A percentile compares a stretch with the other conserved stretches of the same genome.
phyloP scores from a whole-genome alignment of 2,888 invertebrate genomes.

The Seira ritae region DNA sequence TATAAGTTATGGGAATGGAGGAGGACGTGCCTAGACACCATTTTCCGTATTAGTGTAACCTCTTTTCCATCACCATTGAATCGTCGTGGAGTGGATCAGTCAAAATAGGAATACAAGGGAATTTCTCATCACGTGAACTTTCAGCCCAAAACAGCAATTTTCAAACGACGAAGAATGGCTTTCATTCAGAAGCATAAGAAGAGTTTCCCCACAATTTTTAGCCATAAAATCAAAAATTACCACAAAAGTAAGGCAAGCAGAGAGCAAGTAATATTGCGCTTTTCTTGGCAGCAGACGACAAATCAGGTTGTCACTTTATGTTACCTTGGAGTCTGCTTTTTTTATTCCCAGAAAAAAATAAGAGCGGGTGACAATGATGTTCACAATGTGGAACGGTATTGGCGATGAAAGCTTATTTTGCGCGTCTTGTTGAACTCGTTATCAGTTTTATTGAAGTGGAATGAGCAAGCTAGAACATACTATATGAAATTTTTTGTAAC shows the following conservation, averaged over 20 bases:
- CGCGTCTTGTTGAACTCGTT: constrained; percentile 37
- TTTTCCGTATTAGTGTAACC: neutral
- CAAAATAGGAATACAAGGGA: neutral
- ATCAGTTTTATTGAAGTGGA: constrained; percentile 39
- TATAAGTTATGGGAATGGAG: too few relatives aligned
- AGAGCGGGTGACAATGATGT: constrained; percentile 36
- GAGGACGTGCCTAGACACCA: neutral
- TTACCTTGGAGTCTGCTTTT: neutral
- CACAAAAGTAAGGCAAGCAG: neutral
- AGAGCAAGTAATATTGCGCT: neutral
- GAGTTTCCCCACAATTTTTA: neutral
- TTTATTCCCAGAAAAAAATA: neutral
- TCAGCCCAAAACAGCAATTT: too few relatives aligned
- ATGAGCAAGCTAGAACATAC: neutral
- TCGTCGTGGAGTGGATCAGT: too few relatives aligned
- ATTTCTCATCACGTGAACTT: neutral
- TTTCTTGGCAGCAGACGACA: neutral
- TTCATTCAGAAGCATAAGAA: too few relatives aligned
- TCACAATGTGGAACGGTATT: constrained; percentile 33
- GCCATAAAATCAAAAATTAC: constrained; percentile 24
- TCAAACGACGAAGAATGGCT: neutral
- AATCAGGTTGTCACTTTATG: neutral
- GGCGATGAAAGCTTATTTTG: constrained; percentile 51
- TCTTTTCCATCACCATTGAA: too few relatives aligned
- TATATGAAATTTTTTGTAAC: constrained; percentile 7